Evolutionary conservation across 2,888 invertebrate genomes (phyloP).

Genomic region (Pteria penguin): DNA sequence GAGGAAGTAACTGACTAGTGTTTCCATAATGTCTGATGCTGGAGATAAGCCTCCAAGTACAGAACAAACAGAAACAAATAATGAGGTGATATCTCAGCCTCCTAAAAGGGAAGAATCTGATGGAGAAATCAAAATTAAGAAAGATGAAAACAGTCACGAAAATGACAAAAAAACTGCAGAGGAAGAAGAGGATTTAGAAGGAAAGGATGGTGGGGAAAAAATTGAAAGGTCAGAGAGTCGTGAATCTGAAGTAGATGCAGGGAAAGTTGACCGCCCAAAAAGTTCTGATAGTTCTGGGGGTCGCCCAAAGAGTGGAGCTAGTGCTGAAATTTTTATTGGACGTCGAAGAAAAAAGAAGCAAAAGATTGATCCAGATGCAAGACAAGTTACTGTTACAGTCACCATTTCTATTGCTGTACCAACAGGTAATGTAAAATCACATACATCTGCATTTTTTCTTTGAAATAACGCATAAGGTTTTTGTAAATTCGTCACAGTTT

Average conservation of each 20-base stretch:
- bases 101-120: conserved; percentile 47
- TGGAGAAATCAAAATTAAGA: conserved; percentile 53
- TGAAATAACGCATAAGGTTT: too few species aligned
- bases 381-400: conserved; percentile 76
- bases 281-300: conserved; percentile 46
- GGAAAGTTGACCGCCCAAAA: conserved; percentile 31
- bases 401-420: conserved; percentile 75
- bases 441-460: too few species aligned
- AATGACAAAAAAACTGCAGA: conserved; percentile 32
- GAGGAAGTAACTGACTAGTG: neutral
- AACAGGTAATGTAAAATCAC: conserved; percentile 73
- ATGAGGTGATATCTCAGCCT: neutral
- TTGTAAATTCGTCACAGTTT: too few species aligned
- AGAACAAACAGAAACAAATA: neutral
- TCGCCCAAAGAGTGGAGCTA: conserved; percentile 60
- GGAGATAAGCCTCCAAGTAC: neutral
- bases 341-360: conserved; percentile 59
- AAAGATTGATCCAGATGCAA: conserved; percentile 56
- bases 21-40: neutral
- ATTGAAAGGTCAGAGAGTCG: conserved; percentile 29
- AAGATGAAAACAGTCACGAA: conserved; percentile 53
- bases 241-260: conserved; percentile 19
- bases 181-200: conserved; percentile 26
- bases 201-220: neutral
- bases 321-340: conserved; percentile 56